Percentiles rank a stretch among this genome's conserved stretches.
phyloP scores from a whole-genome alignment of 2,797 vertebrate species.

The Lepilemur septentrionalis region DNA sequence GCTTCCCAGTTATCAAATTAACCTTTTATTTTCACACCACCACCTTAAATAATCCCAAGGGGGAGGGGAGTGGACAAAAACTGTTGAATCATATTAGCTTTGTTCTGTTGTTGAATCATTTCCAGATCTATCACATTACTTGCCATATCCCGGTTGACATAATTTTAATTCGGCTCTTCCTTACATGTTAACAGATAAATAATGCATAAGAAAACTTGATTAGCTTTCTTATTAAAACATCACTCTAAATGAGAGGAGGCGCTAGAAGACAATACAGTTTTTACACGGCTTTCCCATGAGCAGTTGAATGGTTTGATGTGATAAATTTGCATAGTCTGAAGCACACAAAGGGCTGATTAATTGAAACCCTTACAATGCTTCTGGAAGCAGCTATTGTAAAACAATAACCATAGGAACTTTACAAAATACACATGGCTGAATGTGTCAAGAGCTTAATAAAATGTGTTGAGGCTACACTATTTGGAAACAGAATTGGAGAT shows the following conservation, averaged over 20 bases:
- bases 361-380: slow-evolving; percentile 95
- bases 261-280: slow-evolving; percentile 94
- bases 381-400: slow-evolving; percentile 91
- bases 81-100: slow-evolving; percentile 82
- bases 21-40: slow-evolving; percentile 67
- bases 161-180: slow-evolving; percentile 78
- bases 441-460: slow-evolving; percentile 86
- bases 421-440: slow-evolving; percentile 91
- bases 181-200: slow-evolving; percentile 86
- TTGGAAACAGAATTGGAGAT: slow-evolving; percentile 86
- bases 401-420: slow-evolving; percentile 92
- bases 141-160: slow-evolving; percentile 83
- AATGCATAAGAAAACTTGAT: slow-evolving; percentile 91
- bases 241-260: slow-evolving; percentile 93
- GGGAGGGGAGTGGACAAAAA: slow-evolving; percentile 56
- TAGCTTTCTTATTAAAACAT: slow-evolving; percentile 99
- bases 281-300: slow-evolving; percentile 96
- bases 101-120: slow-evolving; percentile 79
- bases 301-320: slow-evolving; percentile 93
- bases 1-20: slow-evolving; percentile 60
- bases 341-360: slow-evolving; percentile 98
- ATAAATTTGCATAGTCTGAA: slow-evolving; percentile 99
- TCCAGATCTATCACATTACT: slow-evolving; percentile 82
- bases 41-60: slow-evolving; percentile 76
- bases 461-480: slow-evolving; percentile 85